A percentile compares a stretch with the other conserved stretches of the same genome.
phyloP scores from a whole-genome alignment of 2,888 invertebrate genomes.

The Apodemia hepburni region DNA sequence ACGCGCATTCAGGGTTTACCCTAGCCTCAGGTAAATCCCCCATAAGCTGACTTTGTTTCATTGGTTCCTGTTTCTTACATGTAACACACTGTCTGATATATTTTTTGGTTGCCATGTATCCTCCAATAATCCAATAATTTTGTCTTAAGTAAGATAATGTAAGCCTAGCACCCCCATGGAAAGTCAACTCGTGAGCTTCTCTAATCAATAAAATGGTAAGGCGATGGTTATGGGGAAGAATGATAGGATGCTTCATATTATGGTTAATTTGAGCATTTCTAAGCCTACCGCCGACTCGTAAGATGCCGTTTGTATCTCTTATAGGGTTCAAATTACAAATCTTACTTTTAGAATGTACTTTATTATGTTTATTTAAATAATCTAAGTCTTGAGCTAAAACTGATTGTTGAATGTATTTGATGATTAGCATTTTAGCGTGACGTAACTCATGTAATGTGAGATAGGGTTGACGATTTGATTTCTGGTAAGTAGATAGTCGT shows the following conservation, averaged over 20 bases:
- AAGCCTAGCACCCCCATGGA: constrained; percentile 29
- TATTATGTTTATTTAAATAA: not conserved
- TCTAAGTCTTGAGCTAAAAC: not conserved
- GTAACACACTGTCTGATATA: too few species aligned
- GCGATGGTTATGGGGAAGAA: constrained; percentile 9
- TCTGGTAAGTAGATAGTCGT: not conserved
- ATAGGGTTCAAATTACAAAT: not conserved
- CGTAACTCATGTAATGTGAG: not conserved
- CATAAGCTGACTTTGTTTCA: constrained; percentile 23
- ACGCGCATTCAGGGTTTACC: constrained; percentile 26
- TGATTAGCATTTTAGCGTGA: not conserved
- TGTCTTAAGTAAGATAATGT: constrained; percentile 27
- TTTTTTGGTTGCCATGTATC: too few species aligned
- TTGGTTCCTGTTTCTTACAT: not conserved
- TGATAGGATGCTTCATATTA: too few species aligned
- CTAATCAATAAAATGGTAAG: constrained; percentile 27
- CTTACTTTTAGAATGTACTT: not conserved
- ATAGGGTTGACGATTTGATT: not conserved
- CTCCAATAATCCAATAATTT: constrained; percentile 16
- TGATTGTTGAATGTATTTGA: not conserved
- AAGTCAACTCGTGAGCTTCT: constrained; percentile 29
- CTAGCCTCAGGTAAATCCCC: constrained; percentile 29
- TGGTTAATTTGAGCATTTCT: too few species aligned
- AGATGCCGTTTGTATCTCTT: not conserved
- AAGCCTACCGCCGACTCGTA: not conserved